Percentiles rank a stretch among this genome's conserved stretches.
Evolutionary conservation across 2,888 invertebrate genomes (phyloP).

Genomic region (Ethmia dodecea): DNA sequence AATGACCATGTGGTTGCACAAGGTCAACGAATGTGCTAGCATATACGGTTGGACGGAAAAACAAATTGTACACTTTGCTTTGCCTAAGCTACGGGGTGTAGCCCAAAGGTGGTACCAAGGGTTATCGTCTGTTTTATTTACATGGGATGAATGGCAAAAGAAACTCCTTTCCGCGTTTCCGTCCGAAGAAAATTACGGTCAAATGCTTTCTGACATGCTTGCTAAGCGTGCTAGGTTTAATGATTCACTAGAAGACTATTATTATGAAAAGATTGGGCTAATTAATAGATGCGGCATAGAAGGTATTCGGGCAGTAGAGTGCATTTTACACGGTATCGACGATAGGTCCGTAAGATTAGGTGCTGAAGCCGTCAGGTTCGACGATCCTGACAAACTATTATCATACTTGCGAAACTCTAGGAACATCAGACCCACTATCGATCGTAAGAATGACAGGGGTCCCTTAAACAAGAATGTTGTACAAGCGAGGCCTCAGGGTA

Average conservation of each 20-base stretch:
- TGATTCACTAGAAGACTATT: constrained; percentile 16
- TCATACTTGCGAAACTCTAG: constrained; percentile 12
- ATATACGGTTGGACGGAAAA: constrained; percentile 18
- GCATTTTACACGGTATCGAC: constrained; percentile 13
- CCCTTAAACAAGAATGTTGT: not conserved
- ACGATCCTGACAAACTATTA: constrained; percentile 14
- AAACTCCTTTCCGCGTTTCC: constrained; percentile 15
- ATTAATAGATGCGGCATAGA: constrained; percentile 15
- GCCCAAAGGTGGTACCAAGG: constrained; percentile 5
- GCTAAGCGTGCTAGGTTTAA: constrained; percentile 6
- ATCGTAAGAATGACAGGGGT: not conserved
- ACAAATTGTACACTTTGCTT: constrained; percentile 10
- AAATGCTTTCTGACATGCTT: constrained; percentile 14
- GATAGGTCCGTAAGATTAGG: constrained; percentile 15
- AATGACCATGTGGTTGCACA: constrained; percentile 13
- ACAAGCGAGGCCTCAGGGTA: not conserved
- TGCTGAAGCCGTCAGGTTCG: constrained; percentile 16
- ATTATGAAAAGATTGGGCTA: constrained; percentile 13
- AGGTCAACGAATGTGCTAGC: constrained; percentile 17
- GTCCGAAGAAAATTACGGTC: constrained; percentile 7
- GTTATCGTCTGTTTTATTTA: constrained; percentile 7
- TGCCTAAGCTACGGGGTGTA: constrained; percentile 14
- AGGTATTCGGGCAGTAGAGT: constrained; percentile 16
- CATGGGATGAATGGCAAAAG: constrained; percentile 16
- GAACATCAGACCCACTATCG: constrained; percentile 1